Evolutionary conservation across 2,888 invertebrate genomes (phyloP).

Genomic region (Patella depressa): DNA sequence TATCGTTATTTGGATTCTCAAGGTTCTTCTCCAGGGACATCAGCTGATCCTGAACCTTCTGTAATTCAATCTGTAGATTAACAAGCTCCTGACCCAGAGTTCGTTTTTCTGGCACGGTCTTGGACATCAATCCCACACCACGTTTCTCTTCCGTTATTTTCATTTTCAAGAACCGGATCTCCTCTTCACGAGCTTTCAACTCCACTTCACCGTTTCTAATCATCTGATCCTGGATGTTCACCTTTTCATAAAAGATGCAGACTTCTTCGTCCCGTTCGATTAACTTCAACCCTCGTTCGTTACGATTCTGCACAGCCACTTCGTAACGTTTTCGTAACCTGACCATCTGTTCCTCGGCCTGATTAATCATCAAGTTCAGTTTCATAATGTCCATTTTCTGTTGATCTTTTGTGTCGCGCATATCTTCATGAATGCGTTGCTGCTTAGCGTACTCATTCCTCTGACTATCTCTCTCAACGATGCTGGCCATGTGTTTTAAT

Average conservation of each 20-base stretch:
- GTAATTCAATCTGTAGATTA: constrained; percentile 68
- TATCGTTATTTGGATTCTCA: constrained; percentile 68
- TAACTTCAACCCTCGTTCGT: constrained; percentile 70
- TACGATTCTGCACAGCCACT: constrained; percentile 68
- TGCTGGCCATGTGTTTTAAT: constrained; percentile 67
- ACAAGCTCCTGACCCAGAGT: constrained; percentile 66
- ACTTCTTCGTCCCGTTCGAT: constrained; percentile 72
- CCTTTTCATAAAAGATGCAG: constrained; percentile 71
- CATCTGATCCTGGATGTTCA: constrained; percentile 71
- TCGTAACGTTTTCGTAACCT: constrained; percentile 69
- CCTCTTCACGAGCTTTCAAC: constrained; percentile 68
- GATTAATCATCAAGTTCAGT: constrained; percentile 70
- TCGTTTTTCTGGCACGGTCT: constrained; percentile 63
- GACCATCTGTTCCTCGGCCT: constrained; percentile 70
- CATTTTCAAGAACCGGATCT: constrained; percentile 68
- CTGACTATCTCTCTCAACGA: constrained; percentile 68
- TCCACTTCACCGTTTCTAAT: constrained; percentile 70
- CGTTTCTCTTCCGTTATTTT: constrained; percentile 66
- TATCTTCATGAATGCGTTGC: constrained; percentile 65
- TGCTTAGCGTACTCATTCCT: constrained; percentile 71
- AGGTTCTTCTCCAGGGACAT: constrained; percentile 67
- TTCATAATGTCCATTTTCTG: constrained; percentile 71
- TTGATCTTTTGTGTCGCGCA: constrained; percentile 68
- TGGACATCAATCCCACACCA: constrained; percentile 60
- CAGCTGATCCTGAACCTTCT: constrained; percentile 69